Conservation (phyloP, 2,113 vertebrate genomes). For the Onychorhynchus coronatus region DNA sequence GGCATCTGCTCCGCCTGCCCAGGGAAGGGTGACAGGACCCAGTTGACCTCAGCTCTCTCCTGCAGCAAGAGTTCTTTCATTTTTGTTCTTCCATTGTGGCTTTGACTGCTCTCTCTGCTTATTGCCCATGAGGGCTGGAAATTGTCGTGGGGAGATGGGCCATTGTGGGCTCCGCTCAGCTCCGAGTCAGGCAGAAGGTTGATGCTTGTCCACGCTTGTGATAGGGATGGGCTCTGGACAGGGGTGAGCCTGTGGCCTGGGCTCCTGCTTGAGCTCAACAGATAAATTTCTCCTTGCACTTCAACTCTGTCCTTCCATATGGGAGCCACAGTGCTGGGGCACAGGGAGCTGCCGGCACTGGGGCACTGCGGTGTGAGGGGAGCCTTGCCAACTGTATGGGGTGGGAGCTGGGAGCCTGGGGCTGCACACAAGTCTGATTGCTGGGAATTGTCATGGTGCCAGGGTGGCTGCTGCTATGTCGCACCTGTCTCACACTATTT, state of each 20-base stretch:
- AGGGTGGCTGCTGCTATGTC: accelerated
- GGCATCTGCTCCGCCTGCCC: not conserved
- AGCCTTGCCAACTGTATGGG: accelerated
- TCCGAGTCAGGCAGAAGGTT: not conserved
- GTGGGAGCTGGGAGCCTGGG: not conserved
- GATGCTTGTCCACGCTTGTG: accelerated
- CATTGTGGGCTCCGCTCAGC: accelerated
- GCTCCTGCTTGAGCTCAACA: not conserved
- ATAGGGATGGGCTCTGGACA: not conserved
- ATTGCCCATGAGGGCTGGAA: not conserved
- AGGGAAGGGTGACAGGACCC: not conserved
- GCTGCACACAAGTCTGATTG: accelerated
- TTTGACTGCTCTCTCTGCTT: not conserved
- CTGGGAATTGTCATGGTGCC: accelerated
- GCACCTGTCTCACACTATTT: accelerated
- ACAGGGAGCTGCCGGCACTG: accelerated
- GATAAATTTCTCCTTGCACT: not conserved
- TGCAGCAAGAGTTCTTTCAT: accelerated
- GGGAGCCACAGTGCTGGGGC: accelerated
- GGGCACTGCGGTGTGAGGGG: accelerated
- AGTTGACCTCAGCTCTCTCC: not conserved
- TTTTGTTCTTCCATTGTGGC: not conserved
- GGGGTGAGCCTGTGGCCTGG: accelerated
- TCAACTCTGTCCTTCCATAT: accelerated
- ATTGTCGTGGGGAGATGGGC: not conserved